Percentiles rank a stretch among this genome's conserved stretches.
Conservation (phyloP, 30 jellyfish, hydroid and myxozoan genomes). For the Turritopsis rubra region DNA sequence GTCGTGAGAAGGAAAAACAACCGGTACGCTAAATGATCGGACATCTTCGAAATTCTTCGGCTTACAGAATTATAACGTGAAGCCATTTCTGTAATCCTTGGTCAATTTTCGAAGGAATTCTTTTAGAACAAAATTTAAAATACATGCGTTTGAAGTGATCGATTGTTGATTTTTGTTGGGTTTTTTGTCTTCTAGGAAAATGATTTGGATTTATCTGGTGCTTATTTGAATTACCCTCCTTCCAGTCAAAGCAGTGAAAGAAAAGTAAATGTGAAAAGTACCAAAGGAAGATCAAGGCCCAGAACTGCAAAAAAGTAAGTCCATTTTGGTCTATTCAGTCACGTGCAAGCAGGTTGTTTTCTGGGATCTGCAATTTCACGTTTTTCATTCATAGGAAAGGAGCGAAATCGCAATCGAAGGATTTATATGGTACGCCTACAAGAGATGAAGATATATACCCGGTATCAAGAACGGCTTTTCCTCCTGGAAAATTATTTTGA, state of each 20-base stretch:
- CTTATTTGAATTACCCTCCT: conserved; percentile 57
- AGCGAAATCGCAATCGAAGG: not conserved
- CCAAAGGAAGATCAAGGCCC: conserved; percentile 63
- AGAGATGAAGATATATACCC: conserved; percentile 5
- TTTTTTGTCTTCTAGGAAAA: conserved; percentile 30
- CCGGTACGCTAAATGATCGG: conserved; percentile 30
- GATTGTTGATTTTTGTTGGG: not conserved
- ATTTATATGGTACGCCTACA: not conserved
- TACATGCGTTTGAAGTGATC: too few species aligned
- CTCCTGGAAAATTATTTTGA: conserved; percentile 3
- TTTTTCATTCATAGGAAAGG: not conserved
- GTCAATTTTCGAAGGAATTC: too few species aligned
- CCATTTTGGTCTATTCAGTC: not conserved
- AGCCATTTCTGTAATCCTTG: too few species aligned
- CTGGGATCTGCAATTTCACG: not conserved
- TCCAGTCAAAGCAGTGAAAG: conserved; percentile 39
- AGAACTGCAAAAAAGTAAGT: conserved; percentile 84
- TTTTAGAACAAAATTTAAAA: too few species aligned
- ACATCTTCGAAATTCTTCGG: not conserved
- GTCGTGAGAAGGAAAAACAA: conserved; percentile 63
- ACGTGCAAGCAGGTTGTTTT: not conserved
- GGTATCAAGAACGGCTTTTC: not conserved
- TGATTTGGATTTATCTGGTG: conserved; percentile 72
- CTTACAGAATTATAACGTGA: not conserved
- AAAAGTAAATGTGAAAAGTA: conserved; percentile 30